These are phyloP conservation scores for Dinomys branickii DNA, from an alignment of 2,113 vertebrate species.

Conservation along the genomic window DNA sequence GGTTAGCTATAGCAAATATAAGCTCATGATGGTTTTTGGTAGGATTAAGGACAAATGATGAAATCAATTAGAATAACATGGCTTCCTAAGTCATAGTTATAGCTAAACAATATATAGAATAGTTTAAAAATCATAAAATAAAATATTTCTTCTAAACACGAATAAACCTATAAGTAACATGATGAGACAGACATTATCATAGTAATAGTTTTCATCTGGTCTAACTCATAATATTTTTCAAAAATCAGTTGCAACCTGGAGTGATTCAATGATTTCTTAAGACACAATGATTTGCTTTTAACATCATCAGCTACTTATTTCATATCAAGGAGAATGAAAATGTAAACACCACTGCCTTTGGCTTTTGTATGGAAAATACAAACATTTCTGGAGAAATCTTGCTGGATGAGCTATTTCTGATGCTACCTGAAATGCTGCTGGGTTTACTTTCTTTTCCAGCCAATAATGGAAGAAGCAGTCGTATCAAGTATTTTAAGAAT, in stretches of 20 bases:
- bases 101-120: slow-evolving; percentile 18
- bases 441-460: neutral
- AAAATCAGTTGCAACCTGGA: neutral
- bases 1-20: slow-evolving; percentile 33
- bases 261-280: neutral
- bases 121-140: slow-evolving; percentile 11
- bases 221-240: neutral
- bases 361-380: no score
- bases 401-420: neutral
- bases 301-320: neutral
- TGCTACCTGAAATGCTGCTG: neutral
- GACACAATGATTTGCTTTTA: neutral
- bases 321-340: neutral
- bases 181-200: neutral
- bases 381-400: neutral
- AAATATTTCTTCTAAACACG: neutral
- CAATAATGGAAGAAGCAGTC: neutral
- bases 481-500: slow-evolving; percentile 38
- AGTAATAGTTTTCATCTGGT: neutral
- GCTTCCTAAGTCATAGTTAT: neutral
- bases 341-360: neutral
- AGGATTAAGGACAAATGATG: slow-evolving; percentile 32
- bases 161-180: neutral
- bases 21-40: slow-evolving; percentile 23
- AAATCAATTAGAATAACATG: neutral